Conservation (phyloP, 1,140 invertebrate species). For the Melanaphis sacchari region DNA sequence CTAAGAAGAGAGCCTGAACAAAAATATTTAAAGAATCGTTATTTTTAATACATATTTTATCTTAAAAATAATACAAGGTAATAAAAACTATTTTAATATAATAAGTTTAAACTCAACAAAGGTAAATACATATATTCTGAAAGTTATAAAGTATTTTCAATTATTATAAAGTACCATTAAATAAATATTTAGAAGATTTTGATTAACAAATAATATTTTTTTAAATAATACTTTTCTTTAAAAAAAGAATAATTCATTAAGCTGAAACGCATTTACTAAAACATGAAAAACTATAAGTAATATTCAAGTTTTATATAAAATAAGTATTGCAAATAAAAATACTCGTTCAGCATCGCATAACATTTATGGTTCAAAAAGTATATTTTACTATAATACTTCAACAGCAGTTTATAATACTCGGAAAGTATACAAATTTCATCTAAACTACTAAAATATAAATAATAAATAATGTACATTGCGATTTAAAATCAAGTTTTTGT, state of each 20-base stretch:
- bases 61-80: neutral
- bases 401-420: neutral
- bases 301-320: neutral
- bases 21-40: neutral
- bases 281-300: neutral
- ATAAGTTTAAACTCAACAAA: neutral
- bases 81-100: neutral
- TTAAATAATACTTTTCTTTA: neutral
- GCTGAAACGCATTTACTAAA: neutral
- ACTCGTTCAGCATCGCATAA: neutral
- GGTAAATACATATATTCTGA: neutral
- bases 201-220: neutral
- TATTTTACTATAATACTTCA: neutral
- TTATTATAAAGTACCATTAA: neutral
- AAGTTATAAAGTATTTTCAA: neutral
- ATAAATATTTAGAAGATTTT: neutral
- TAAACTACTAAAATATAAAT: neutral
- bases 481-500: constrained; percentile 1
- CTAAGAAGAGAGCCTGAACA: neutral
- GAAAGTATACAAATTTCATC: neutral
- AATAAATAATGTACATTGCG: neutral
- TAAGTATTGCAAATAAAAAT: neutral
- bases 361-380: neutral
- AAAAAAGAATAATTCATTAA: neutral
- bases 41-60: neutral